Evolutionary conservation across 2,888 invertebrate genomes (phyloP), one percentile per base, ranked within the genome.

Genomic region (Campaea margaritaria): DNA sequence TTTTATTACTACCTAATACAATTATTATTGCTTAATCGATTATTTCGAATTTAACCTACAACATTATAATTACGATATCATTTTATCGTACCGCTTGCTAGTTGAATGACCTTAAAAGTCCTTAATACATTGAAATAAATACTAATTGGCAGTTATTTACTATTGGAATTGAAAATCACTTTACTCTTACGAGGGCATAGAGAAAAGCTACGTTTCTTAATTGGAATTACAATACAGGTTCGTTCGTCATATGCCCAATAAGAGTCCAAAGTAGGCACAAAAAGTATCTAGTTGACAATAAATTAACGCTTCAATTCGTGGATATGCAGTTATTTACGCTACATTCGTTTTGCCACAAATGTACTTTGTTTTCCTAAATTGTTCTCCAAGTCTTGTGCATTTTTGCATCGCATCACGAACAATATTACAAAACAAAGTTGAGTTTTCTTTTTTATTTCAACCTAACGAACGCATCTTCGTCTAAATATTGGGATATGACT

Each of bases 131-230:
- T 46, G 34, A 58, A 60, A 46, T 48, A 57, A 67, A 65, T 65
- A 58, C 65, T 67, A 67, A 67, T 62, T 67, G 69, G 69, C 69
- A 67, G 69, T 67, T 55, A 57, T 67, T 55, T 52, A 42, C 16
- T 58, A 65, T 57, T 56, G 64, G 57, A 64, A 62, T 67, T 14
- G 45, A 62, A 64, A 66, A 61, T 65, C 64, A 67, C 67, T 67
- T 69, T 48, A 64, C 62, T 67, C 65, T 65, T 67, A 67, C 52
- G 62, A 55, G 39, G 67, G 64, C 58, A 65, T 52, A 64, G 64
- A 65, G 61, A 56, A 65, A 64, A 59, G 64, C 65, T 62, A 65
- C 44, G 28, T 47, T 38, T 58, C 64, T 66, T 66, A 56, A 48
- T 58, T 53, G 39, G 50, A 65, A 65, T 58, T 43, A 49, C 16